Conservation (phyloP, 2,888 invertebrate genomes). For the Dasysyrphus tricinctus region DNA sequence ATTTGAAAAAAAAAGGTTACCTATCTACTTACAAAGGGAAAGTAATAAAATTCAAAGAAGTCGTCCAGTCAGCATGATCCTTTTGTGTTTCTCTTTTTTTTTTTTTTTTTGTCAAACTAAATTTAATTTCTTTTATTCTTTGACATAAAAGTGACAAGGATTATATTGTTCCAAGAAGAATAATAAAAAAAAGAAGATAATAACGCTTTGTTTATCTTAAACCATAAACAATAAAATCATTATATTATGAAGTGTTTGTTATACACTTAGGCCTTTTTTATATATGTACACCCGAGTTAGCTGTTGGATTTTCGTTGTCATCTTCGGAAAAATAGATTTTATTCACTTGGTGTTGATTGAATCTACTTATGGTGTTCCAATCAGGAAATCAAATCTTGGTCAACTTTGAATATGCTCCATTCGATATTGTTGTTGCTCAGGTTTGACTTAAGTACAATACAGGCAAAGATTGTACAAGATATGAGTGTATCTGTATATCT, state of each 20-base stretch:
- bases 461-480: no score
- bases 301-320: no score
- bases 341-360: no score
- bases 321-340: no score
- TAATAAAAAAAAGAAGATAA: constrained; percentile 32
- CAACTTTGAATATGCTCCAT: no score
- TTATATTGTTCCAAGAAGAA: constrained; percentile 64
- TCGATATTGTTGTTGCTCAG: no score
- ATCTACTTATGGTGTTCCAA: no score
- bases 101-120: background rate
- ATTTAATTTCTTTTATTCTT: constrained; percentile 31
- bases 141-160: background rate
- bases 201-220: constrained; percentile 11
- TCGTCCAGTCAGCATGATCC: constrained; percentile 39
- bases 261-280: background rate
- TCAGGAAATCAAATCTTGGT: no score
- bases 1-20: background rate
- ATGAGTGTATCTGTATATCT: no score
- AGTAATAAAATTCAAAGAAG: constrained; percentile 35
- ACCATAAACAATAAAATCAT: background rate
- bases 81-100: constrained; percentile 23
- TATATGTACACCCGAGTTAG: no score
- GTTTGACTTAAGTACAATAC: no score
- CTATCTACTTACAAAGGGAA: background rate
- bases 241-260: background rate